Base-by-base conservation (phyloP, 1,140 invertebrate genomes). In the Cyclargus thomasi region DNA sequence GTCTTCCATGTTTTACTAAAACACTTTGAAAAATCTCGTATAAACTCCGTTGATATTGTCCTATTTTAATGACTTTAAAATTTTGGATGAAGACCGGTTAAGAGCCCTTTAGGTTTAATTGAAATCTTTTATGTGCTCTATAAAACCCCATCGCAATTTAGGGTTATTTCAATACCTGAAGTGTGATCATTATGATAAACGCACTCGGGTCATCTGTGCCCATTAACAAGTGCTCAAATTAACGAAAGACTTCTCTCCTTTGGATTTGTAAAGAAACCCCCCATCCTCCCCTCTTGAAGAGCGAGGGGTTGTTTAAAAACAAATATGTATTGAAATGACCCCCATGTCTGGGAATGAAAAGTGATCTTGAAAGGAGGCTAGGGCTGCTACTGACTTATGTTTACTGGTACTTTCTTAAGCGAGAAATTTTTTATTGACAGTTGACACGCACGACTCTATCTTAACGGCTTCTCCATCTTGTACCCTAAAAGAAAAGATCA, bases 291-390 rank as follows among this genome's bases (percentile, higher is more conserved):
- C 55, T 18, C 18, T 29, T 36, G 55, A 59, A 29, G 55, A 36
- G 65, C 57, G 35, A 53, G 65, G 65, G 65, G 65, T 67, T 70
- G 65, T 64, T 66, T 72, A 64, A 70, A 73, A 70, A 73, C 67
- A 73, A 68, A 70, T 70, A 70, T 16, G 47, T 39, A 67, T 72
- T 70, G 68, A 70, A 67, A 67, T 67, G 55, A 57, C 55, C 63
- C 68, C 64, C 68, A 64, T 65, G 64, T 69, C 64, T 62, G 23
- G 64, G 35, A 18, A 62, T 65, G 55, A 62, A 64, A 64, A 69
- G 68, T 66, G 68, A 70, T 70, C 64, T 70, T 66, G n/a, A 62
- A 70, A 66, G 65, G 29, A 36, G 16, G 35, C 10, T 67, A 62
- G 55, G 55, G 65, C 29, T 66, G 65, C 14, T 23, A 29, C 39